Percentiles rank a stretch among this genome's conserved stretches.
These are phyloP conservation scores for Aphidoletes aphidimyza DNA, from an alignment of 2,888 invertebrate genomes.

Conservation along the genomic window DNA sequence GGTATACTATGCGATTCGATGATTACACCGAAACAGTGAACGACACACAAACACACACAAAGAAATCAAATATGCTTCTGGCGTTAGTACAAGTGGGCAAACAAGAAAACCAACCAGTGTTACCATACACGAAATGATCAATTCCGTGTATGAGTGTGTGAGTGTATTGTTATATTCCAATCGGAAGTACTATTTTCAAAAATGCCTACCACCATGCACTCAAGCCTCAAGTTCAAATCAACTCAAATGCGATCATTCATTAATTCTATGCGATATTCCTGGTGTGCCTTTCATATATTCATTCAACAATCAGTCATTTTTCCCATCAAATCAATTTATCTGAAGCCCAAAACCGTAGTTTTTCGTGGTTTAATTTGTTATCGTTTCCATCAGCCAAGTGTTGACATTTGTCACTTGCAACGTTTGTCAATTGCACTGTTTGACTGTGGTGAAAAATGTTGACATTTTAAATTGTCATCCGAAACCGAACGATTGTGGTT, in stretches of 20 bases:
- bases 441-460: neutral
- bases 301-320: too few species aligned
- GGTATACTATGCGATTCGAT: neutral
- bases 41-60: neutral
- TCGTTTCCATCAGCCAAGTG: neutral
- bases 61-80: neutral
- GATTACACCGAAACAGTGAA: neutral
- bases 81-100: neutral
- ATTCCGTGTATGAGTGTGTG: neutral
- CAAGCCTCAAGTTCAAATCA: neutral
- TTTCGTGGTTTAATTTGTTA: too few species aligned
- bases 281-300: too few species aligned
- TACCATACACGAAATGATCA: neutral
- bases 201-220: neutral
- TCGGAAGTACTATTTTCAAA: constrained; percentile 8
- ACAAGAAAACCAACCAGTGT: neutral
- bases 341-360: too few species aligned
- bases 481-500: too few species aligned
- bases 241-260: neutral
- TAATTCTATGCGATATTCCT: too few species aligned
- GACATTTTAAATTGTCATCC: neutral
- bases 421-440: neutral
- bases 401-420: neutral
- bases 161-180: too few species aligned
- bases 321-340: too few species aligned